These are phyloP conservation scores for Drosophila repletoides DNA, from an alignment of 1,140 invertebrate species.

Conservation along the genomic window DNA sequence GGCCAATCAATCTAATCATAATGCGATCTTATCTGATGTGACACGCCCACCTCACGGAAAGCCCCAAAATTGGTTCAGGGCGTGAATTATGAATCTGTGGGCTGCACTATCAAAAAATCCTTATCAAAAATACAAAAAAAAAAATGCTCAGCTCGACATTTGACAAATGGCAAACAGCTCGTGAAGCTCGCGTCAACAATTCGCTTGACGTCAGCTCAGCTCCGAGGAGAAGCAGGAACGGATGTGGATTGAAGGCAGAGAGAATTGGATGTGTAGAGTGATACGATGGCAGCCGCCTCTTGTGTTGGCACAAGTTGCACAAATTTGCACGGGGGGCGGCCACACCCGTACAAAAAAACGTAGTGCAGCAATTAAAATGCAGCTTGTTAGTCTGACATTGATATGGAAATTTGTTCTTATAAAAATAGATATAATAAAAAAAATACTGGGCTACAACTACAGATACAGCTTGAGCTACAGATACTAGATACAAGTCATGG, in stretches of 20 bases:
- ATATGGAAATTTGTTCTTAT: conserved; percentile 19
- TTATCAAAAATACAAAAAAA: conserved; percentile 34
- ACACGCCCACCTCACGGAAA: conserved; percentile 47
- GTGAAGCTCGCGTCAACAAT: conserved; percentile 7
- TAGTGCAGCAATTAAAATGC: conserved; percentile 53
- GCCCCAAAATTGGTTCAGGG: background rate
- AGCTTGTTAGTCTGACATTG: conserved; percentile 22
- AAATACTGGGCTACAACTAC: too few species aligned
- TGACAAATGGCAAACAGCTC: conserved; percentile 53
- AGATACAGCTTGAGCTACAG: background rate
- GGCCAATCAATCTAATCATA: conserved; percentile 32
- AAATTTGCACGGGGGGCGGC: background rate
- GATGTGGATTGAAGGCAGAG: background rate
- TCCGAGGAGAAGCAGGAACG: background rate
- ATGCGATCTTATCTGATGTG: conserved; percentile 39
- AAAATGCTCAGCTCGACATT: conserved; percentile 1
- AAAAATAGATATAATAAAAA: background rate
- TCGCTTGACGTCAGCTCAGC: conserved; percentile 54
- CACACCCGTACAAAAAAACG: background rate
- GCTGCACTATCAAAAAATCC: conserved; percentile 35
- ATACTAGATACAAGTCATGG: conserved; percentile 4
- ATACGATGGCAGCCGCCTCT: background rate
- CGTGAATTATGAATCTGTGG: conserved; percentile 45
- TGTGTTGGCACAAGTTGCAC: conserved; percentile 14
- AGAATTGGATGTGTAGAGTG: background rate